These are phyloP conservation scores for Copidosoma aretas DNA, from an alignment of 2,888 invertebrate species.

Conservation along the genomic window DNA sequence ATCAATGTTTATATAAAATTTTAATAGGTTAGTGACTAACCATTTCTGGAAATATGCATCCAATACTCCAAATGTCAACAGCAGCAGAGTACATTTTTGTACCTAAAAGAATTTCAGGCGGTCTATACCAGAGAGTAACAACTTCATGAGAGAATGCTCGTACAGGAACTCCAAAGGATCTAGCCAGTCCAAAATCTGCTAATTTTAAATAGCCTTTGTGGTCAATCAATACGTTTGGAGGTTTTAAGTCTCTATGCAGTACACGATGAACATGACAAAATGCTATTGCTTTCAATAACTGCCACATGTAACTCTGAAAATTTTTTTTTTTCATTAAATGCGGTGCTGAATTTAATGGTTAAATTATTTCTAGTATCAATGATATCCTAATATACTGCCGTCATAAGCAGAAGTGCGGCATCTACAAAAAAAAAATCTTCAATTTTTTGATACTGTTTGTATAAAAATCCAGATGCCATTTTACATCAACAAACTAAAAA, in stretches of 20 bases:
- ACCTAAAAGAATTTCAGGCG: conserved; percentile 94
- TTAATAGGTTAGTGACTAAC: conserved; percentile 60
- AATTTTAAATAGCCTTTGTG: conserved; percentile 86
- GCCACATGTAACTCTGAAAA: conserved; percentile 76
- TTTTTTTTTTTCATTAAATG: background rate
- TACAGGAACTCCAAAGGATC: conserved; percentile 91
- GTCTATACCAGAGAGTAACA: conserved; percentile 96
- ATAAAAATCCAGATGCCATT: no score
- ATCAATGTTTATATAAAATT: background rate
- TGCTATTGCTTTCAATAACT: conserved; percentile 85
- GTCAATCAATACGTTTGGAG: conserved; percentile 93
- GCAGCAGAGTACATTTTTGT: conserved; percentile 88
- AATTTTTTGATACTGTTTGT: no score
- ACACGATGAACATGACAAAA: conserved; percentile 91
- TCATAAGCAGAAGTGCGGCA: no score
- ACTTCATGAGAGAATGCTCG: conserved; percentile 95
- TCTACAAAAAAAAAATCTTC: no score
- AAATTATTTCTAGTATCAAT: conserved; percentile 4
- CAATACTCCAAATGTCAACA: conserved; percentile 95
- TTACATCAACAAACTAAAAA: no score
- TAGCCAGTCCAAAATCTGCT: conserved; percentile 95
- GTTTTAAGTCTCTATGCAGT: conserved; percentile 92
- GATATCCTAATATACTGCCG: no score
- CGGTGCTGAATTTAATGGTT: background rate
- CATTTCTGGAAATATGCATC: conserved; percentile 97